A percentile compares a stretch with the other conserved stretches of the same genome.
These are phyloP conservation scores for Bombus impatiens DNA, from an alignment of 1,140 invertebrate genomes.

Conservation along the genomic window DNA sequence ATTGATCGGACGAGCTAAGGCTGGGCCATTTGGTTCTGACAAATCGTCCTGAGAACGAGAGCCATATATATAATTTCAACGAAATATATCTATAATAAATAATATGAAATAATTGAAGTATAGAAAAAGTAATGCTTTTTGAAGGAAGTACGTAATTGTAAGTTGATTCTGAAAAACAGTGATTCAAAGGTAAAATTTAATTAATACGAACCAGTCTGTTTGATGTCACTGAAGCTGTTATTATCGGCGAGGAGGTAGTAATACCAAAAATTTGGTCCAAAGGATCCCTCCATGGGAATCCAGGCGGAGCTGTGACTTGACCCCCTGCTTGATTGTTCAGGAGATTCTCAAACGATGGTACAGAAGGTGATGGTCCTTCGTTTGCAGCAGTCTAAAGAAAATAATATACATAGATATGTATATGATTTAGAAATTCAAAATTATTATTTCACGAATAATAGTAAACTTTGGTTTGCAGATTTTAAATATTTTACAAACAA, in stretches of 20 bases:
- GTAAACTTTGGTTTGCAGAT: background rate
- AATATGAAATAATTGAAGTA: background rate
- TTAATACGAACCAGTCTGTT: conserved; percentile 74
- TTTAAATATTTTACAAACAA: background rate
- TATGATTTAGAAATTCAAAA: conserved; percentile 1
- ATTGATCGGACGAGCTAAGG: conserved; percentile 66
- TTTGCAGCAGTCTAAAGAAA: conserved; percentile 67
- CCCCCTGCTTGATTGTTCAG: conserved; percentile 58
- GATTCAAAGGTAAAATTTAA: background rate
- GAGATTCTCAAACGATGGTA: conserved; percentile 70
- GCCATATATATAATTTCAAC: background rate
- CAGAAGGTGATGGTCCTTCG: conserved; percentile 57
- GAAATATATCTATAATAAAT: background rate
- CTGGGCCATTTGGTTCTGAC: conserved; percentile 58
- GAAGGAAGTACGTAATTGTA: background rate
- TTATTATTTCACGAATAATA: background rate
- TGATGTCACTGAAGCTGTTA: conserved; percentile 76
- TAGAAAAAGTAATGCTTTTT: background rate
- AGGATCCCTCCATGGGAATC: conserved; percentile 79
- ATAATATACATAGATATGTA: background rate
- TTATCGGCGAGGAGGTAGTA: conserved; percentile 72
- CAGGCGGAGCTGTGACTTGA: conserved; percentile 70
- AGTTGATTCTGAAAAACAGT: background rate
- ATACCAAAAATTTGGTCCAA: conserved; percentile 80
- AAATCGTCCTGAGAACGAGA: conserved; percentile 72